These are phyloP conservation scores for Planiliza haematocheilus DNA, from an alignment of 2,113 vertebrate genomes.

Conservation along the genomic window DNA sequence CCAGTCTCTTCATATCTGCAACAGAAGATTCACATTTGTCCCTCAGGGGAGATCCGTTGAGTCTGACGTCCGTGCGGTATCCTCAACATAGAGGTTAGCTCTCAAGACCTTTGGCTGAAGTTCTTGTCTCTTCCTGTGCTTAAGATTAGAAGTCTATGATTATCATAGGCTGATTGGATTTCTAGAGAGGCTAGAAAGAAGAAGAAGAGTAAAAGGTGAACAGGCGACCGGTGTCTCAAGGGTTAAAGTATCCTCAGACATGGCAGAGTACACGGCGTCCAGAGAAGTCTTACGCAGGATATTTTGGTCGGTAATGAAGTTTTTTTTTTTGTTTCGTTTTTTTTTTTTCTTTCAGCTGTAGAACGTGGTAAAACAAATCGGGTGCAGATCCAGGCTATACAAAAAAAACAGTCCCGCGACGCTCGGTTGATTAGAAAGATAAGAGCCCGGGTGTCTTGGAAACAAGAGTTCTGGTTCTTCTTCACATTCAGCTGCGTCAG, in stretches of 20 bases:
- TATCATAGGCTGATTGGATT: constrained; percentile 82
- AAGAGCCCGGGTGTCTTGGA: constrained; percentile 47
- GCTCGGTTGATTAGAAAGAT: constrained; percentile 38
- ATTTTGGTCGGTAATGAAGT: constrained; percentile 58
- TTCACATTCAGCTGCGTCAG: constrained; percentile 60
- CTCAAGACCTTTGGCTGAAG: constrained; percentile 66
- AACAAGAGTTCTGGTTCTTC: constrained; percentile 55
- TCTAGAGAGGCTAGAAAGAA: constrained; percentile 61
- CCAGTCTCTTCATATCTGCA: constrained; percentile 21
- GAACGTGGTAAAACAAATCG: constrained; percentile 48
- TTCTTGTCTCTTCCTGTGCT: constrained; percentile 69
- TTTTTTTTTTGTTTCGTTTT: too few relatives aligned
- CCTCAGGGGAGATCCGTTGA: constrained; percentile 30
- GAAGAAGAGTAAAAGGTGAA: constrained; percentile 21
- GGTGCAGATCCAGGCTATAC: constrained; percentile 44
- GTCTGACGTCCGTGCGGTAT: constrained; percentile 46
- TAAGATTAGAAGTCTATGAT: constrained; percentile 74
- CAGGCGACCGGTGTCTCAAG: constrained; percentile 20
- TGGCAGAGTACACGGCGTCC: constrained; percentile 25
- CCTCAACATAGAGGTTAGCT: constrained; percentile 41
- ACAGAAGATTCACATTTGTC: constrained; percentile 48
- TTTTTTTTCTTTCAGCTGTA: too few relatives aligned
- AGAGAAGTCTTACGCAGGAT: constrained; percentile 37
- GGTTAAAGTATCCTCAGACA: constrained; percentile 47
- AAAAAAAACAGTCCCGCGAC: constrained; percentile 46